Conservation (phyloP, 2,113 vertebrate species). For the Puntigrus tetrazona region DNA sequence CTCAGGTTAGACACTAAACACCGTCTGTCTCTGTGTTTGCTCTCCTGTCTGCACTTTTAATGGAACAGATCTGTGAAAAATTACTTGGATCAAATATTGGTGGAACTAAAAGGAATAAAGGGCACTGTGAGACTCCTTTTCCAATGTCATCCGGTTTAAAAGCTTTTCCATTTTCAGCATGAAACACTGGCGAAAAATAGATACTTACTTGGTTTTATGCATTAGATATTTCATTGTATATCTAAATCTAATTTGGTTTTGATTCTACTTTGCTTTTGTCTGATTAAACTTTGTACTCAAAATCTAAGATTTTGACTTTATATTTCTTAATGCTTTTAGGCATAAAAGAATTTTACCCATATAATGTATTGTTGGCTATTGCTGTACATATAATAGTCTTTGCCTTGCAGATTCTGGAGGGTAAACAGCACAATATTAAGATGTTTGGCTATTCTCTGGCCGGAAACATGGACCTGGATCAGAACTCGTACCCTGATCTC, state of each 20-base stretch:
- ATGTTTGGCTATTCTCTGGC: conserved; percentile 95
- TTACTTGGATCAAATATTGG: neutral
- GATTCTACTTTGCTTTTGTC: neutral
- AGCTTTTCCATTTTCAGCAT: conserved; percentile 24
- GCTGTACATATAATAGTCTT: too few species aligned
- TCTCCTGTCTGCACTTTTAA: neutral
- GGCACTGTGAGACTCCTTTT: neutral
- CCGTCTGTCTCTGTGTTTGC: neutral
- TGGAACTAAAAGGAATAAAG: conserved; percentile 4
- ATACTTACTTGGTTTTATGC: neutral
- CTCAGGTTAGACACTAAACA: conserved; percentile 79
- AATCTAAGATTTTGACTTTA: too few species aligned
- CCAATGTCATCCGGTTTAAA: neutral
- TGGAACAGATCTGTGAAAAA: neutral
- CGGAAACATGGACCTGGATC: conserved; percentile 94
- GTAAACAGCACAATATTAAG: conserved; percentile 70
- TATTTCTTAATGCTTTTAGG: too few species aligned
- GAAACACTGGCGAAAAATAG: neutral
- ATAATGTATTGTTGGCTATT: too few species aligned
- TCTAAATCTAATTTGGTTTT: neutral
- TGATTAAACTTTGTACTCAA: neutral
- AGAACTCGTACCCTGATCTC: conserved; percentile 91
- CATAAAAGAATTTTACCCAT: too few species aligned
- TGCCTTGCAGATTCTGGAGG: conserved; percentile 82
- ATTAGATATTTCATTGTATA: neutral